phyloP scores from a whole-genome alignment of 2,113 vertebrate species.

The Semicossyphus pulcher region DNA sequence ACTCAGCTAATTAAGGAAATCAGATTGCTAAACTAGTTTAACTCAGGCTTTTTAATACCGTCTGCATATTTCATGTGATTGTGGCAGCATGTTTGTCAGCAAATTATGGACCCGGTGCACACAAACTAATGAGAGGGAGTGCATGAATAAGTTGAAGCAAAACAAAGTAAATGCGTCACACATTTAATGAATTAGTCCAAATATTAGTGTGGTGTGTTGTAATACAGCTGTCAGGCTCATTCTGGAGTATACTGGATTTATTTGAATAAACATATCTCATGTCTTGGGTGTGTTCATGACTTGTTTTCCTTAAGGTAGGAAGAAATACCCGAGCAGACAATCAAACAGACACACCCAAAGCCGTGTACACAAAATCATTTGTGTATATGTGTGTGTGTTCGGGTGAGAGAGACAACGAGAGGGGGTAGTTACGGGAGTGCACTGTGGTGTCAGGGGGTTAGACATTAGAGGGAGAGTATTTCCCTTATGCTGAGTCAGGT shows the following conservation, averaged over 20 bases:
- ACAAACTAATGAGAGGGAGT: conserved; percentile 17
- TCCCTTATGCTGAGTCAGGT: conserved; percentile 73
- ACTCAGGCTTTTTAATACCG: conserved; percentile 12
- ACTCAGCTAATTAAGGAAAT: conserved; percentile 23
- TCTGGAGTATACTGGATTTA: neutral
- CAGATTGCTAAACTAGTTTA: conserved; percentile 3
- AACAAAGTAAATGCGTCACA: neutral
- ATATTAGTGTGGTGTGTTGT: neutral
- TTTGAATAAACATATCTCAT: neutral
- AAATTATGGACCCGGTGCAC: conserved; percentile 14
- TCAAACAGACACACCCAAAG: conserved; percentile 11
- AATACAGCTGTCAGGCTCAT: neutral
- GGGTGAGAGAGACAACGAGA: neutral
- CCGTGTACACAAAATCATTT: neutral
- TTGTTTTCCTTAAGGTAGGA: neutral
- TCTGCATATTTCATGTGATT: conserved; percentile 51
- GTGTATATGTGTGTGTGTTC: neutral
- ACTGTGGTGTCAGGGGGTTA: conserved; percentile 32
- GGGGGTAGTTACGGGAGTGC: conserved; percentile 3
- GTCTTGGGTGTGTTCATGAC: neutral
- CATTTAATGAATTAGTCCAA: neutral
- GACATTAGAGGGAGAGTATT: conserved; percentile 67
- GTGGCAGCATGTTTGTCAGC: conserved; percentile 23
- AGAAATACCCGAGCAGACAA: neutral
- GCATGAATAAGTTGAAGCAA: conserved; percentile 4